A percentile compares a stretch with the other conserved stretches of the same genome.
Evolutionary conservation across 2,888 invertebrate genomes (phyloP).

Genomic region (Mesopsocus fuscifrons): DNA sequence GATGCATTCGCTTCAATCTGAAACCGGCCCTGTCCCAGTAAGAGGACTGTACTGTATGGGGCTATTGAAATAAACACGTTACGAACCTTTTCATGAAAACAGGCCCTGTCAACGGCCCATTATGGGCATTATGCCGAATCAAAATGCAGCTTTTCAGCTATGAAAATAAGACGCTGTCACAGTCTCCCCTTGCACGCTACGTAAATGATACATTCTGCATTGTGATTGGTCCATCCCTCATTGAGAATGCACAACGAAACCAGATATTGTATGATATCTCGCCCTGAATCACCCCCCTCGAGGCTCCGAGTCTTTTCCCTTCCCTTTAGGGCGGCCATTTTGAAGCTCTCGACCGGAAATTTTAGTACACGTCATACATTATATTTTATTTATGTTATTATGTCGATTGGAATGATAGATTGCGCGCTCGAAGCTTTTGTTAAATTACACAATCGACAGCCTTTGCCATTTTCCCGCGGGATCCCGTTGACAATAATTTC

Average conservation of each 20-base stretch:
- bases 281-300: not conserved
- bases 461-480: too few species aligned
- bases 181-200: not conserved
- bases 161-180: not conserved
- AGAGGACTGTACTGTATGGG: too few species aligned
- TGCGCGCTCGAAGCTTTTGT: too few species aligned
- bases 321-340: not conserved
- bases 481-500: too few species aligned
- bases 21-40: too few species aligned
- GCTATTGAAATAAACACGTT: not conserved
- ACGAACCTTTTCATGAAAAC: not conserved
- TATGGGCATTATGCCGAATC: not conserved
- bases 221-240: constrained; percentile 9
- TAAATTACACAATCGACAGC: too few species aligned
- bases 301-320: too few species aligned
- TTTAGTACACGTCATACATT: too few species aligned
- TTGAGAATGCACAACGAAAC: constrained; percentile 5
- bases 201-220: constrained; percentile 1
- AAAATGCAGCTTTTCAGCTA: not conserved
- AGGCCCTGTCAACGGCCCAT: not conserved
- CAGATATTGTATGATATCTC: constrained; percentile 9
- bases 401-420: too few species aligned
- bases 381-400: too few species aligned
- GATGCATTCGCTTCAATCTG: too few species aligned
- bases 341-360: not conserved